phyloP scores from a whole-genome alignment of 2,888 invertebrate species.

The Lasius platythorax region DNA sequence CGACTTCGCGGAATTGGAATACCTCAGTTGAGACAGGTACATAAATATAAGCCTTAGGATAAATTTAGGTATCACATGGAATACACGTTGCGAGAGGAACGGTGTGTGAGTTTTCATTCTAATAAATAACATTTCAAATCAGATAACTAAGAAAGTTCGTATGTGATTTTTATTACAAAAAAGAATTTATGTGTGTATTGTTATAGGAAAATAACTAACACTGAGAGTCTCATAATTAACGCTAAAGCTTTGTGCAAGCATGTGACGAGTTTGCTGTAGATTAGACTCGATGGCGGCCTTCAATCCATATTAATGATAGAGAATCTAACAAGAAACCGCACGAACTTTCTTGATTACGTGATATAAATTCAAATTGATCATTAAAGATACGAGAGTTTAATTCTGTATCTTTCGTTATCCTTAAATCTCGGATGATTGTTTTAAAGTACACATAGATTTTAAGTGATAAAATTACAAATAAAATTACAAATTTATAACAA shows the following conservation, averaged over 20 bases:
- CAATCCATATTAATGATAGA: background rate
- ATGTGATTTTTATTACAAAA: background rate
- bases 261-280: background rate
- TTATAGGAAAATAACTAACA: background rate
- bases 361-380: background rate
- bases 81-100: background rate
- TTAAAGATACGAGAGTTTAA: background rate
- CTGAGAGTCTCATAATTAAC: background rate
- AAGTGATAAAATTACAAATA: background rate
- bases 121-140: background rate
- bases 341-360: background rate
- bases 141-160: background rate
- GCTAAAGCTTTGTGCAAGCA: background rate
- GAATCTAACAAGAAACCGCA: background rate
- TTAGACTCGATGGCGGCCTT: background rate
- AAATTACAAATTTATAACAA: background rate
- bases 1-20: conserved; percentile 21
- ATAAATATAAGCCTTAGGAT: background rate
- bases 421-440: background rate
- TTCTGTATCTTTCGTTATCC: background rate
- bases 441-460: background rate
- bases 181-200: background rate
- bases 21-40: background rate
- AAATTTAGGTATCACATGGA: background rate
- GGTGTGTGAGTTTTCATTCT: background rate